phyloP scores from a whole-genome alignment of 53 echinoderm and acorn worm species.

The Antedon mediterranea region DNA sequence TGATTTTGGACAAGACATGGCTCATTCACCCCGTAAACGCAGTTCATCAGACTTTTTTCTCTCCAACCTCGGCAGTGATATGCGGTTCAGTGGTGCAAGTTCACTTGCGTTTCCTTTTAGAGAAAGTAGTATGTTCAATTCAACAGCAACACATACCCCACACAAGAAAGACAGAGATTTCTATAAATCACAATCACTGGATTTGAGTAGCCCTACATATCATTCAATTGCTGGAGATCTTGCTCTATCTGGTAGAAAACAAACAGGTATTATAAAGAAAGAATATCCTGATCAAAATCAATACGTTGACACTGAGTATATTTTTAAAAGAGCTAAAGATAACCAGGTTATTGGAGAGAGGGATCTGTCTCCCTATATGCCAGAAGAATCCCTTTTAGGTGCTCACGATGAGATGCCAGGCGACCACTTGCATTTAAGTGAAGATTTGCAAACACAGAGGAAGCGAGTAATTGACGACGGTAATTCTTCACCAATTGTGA shows the following conservation, averaged over 20 bases:
- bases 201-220: not conserved
- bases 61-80: not conserved
- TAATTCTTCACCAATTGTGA: constrained; percentile 17
- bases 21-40: not conserved
- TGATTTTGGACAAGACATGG: no score
- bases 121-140: not conserved
- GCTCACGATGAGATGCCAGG: not conserved
- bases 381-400: no score
- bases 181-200: not conserved
- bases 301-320: not conserved
- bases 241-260: not conserved
- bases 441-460: not conserved
- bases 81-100: not conserved
- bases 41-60: constrained; percentile 6
- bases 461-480: not conserved
- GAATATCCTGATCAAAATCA: not conserved
- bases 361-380: not conserved
- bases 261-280: not conserved
- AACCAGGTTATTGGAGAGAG: not conserved
- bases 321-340: constrained; percentile 1
- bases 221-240: not conserved
- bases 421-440: not conserved
- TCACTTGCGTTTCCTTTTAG: not conserved
- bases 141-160: not conserved
- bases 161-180: not conserved